Percentiles rank a stretch among this genome's conserved stretches.
Conservation (phyloP, 2,888 invertebrate species). For the Ametastegia equiseti region DNA sequence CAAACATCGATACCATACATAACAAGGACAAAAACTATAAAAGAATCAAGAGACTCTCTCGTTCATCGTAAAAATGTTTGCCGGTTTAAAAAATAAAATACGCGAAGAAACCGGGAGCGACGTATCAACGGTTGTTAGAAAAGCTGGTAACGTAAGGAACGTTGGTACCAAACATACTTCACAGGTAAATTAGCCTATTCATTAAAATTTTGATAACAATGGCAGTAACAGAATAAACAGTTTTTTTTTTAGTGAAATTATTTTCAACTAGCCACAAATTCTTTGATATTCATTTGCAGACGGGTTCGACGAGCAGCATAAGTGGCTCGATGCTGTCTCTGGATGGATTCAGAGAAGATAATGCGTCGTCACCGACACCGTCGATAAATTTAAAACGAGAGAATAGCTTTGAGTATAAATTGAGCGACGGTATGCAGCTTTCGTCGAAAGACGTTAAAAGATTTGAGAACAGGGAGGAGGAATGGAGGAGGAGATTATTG, state of each 20-base stretch:
- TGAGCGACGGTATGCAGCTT: conserved; percentile 71
- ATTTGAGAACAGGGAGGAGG: conserved; percentile 71
- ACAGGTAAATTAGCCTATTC: conserved; percentile 64
- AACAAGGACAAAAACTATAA: too few species aligned
- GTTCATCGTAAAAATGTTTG: conserved; percentile 84
- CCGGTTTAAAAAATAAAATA: conserved; percentile 92
- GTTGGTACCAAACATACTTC: conserved; percentile 71
- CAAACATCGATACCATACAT: background rate
- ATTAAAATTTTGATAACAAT: background rate
- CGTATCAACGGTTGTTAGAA: conserved; percentile 77
- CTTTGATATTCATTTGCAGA: conserved; percentile 61
- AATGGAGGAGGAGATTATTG: conserved; percentile 72
- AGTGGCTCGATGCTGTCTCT: conserved; percentile 73
- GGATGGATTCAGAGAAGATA: conserved; percentile 71
- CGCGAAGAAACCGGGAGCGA: conserved; percentile 93
- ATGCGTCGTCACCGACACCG: conserved; percentile 63
- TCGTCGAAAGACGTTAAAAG: conserved; percentile 70
- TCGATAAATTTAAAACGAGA: conserved; percentile 65
- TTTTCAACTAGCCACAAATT: too few species aligned
- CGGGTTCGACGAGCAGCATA: conserved; percentile 74
- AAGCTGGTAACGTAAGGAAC: conserved; percentile 68
- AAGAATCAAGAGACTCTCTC: too few species aligned
- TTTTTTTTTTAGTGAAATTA: background rate
- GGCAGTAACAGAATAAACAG: background rate
- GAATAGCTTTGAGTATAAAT: conserved; percentile 75